Percentiles rank a stretch among this genome's conserved stretches.
These are phyloP conservation scores for Corbicula japonica DNA, from an alignment of 2,888 invertebrate species.

Conservation along the genomic window DNA sequence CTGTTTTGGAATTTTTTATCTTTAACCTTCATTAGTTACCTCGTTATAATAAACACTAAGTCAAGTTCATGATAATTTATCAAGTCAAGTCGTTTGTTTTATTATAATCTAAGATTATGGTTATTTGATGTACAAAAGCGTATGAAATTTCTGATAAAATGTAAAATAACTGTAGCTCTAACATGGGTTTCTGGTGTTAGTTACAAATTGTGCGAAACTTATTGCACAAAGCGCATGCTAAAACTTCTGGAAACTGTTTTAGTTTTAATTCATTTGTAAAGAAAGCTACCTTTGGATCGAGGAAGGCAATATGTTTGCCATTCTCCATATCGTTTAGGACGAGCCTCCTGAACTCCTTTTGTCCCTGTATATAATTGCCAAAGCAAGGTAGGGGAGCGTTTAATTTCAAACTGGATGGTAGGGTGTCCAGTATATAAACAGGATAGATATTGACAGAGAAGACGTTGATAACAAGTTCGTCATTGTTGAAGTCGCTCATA, in stretches of 20 bases:
- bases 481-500: conserved; percentile 48
- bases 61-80: no score
- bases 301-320: conserved; percentile 63
- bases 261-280: not conserved
- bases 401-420: conserved; percentile 67
- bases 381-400: conserved; percentile 68
- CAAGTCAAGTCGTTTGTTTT: no score
- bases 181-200: not conserved
- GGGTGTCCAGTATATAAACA: conserved; percentile 55
- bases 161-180: no score
- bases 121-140: no score
- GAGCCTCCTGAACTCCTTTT: conserved; percentile 57
- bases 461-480: conserved; percentile 40
- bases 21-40: no score
- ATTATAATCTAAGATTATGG: no score
- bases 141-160: no score
- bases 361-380: conserved; percentile 61
- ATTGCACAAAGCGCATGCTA: not conserved
- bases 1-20: no score
- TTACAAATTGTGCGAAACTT: not conserved
- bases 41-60: no score
- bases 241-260: not conserved
- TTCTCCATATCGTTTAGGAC: conserved; percentile 59
- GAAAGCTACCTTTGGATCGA: conserved; percentile 59
- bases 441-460: conserved; percentile 68